Evolutionary conservation across 2,888 invertebrate species (phyloP).

Genomic region (Fragum fragum): DNA sequence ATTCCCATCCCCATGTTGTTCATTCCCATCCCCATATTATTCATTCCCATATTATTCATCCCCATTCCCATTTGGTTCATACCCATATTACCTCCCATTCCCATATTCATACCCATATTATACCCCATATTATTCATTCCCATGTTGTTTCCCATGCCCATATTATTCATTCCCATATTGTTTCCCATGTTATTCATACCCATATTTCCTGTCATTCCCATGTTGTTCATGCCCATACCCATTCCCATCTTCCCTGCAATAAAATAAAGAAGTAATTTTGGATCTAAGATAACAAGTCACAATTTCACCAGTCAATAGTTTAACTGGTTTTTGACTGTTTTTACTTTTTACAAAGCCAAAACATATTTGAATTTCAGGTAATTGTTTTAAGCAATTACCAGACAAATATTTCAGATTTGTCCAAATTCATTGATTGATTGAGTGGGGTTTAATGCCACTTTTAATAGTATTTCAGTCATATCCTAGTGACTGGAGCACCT

Average conservation of each 20-base stretch:
- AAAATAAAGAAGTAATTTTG: not conserved
- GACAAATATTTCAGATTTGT: too few species aligned
- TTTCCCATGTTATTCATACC: conserved; percentile 38
- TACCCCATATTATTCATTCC: conserved; percentile 46
- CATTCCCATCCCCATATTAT: conserved; percentile 48
- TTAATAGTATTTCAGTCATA: too few species aligned
- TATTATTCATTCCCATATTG: conserved; percentile 45
- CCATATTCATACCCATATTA: conserved; percentile 22
- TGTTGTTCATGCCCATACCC: conserved; percentile 12
- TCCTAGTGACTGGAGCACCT: too few species aligned
- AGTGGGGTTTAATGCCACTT: too few species aligned
- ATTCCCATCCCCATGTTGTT: conserved; percentile 39
- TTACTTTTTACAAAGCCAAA: too few species aligned
- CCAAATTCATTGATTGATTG: too few species aligned
- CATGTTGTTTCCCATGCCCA: conserved; percentile 38
- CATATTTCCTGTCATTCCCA: conserved; percentile 29
- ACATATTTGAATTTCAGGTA: too few species aligned
- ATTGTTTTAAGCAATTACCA: too few species aligned
- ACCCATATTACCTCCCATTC: conserved; percentile 39
- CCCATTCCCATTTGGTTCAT: conserved; percentile 21
- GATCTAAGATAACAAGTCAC: not conserved
- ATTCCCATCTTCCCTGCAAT: conserved; percentile 32
- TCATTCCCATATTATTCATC: conserved; percentile 38
- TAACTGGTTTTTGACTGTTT: not conserved
- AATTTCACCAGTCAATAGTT: too few species aligned